Base-by-base conservation (phyloP, 53 echinoderm and acorn worm species). In the Echinarachnius parma region DNA sequence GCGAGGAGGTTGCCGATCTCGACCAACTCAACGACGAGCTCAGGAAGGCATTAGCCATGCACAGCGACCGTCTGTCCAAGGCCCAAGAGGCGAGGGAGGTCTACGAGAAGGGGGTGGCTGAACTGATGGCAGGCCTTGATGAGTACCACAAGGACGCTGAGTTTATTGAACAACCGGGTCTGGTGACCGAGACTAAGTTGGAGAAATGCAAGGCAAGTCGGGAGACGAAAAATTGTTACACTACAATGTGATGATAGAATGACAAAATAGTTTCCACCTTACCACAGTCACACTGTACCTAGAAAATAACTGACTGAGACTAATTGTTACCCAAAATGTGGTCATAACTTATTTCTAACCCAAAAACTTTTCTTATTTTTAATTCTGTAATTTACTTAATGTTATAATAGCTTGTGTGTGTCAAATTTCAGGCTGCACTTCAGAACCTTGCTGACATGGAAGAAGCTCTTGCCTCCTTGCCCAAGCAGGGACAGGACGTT, bases 171-270 rank as follows among this genome's bases (percentile, higher is more conserved):
- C 77, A 84, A 72, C 72, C 78, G 15, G 85, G 87, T 44, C 59
- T 85, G 31, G 33, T 69, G 1, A 84, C 85, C 19, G 96, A 95
- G 71, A 86, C 76, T 32, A 95, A 91, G 54, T 82, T 90, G 25
- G 75, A 78, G 32, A 82, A 58, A 37, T 83, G 78, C 64, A 54
- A 80, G 81, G 86, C 76, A 62, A 28, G 55, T 34, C n/a, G n/a
- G n/a, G n/a, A n/a, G n/a, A n/a, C n/a, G n/a, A n/a, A n/a, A n/a
- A n/a, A n/a, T n/a, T n/a, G n/a, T n/a, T n/a, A n/a, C n/a, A n/a
- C n/a, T n/a, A n/a, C n/a, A n/a, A n/a, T n/a, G n/a, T n/a, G n/a
- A n/a, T n/a, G n/a, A n/a, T n/a, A n/a, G n/a, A n/a, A n/a, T n/a
- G n/a, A n/a, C n/a, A n/a, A n/a, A n/a, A n/a, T n/a, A n/a, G n/a